A percentile compares a stretch with the other conserved stretches of the same genome.
Evolutionary conservation across 2,113 vertebrate species (phyloP).

Genomic region (Chloropsis cyanopogon): DNA sequence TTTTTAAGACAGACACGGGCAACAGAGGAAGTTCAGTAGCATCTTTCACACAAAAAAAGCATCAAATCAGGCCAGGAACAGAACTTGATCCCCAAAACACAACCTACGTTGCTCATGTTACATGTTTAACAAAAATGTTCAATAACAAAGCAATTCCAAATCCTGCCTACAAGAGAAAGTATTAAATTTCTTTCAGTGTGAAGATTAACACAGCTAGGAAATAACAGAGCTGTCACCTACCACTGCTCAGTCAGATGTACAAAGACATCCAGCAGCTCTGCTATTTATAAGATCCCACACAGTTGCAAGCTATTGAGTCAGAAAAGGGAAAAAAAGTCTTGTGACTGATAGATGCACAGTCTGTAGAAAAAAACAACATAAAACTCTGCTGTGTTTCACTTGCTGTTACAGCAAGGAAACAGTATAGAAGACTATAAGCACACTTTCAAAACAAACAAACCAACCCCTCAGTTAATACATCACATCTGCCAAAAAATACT

Average conservation of each 20-base stretch:
- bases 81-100: not conserved
- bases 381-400: not conserved
- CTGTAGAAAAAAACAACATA: not conserved
- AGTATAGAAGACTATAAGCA: not conserved
- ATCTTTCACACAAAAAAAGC: not conserved
- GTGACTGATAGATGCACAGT: not conserved
- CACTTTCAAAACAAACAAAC: not conserved
- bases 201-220: not conserved
- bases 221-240: constrained; percentile 18
- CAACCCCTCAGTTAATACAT: not conserved
- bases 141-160: not conserved
- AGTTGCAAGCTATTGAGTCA: constrained; percentile 66
- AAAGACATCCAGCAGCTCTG: not conserved
- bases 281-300: constrained; percentile 27
- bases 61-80: not conserved
- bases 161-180: not conserved
- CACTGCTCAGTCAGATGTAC: not conserved
- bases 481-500: not conserved
- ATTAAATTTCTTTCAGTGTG: not conserved
- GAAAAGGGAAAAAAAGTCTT: constrained; percentile 1
- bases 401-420: not conserved
- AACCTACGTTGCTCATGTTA: not conserved
- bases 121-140: not conserved
- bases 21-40: not conserved
- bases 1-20: not conserved